Conservation (phyloP, 2,888 invertebrate species). For the Yponomeuta malinellus region DNA sequence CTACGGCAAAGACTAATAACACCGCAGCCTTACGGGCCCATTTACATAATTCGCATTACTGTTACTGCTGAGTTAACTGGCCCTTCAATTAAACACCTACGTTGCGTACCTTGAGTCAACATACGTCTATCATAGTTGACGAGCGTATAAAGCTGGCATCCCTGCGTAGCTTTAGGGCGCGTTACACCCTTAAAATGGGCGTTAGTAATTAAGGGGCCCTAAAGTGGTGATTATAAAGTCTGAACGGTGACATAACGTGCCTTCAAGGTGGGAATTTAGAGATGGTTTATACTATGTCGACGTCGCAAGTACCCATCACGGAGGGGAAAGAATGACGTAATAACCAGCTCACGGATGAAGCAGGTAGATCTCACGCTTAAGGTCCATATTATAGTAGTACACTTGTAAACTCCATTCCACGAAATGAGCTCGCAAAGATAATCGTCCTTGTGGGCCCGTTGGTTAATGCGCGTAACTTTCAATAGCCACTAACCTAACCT, state of each 20-base stretch:
- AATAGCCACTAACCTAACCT: too few relatives aligned
- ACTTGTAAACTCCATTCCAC: too few relatives aligned
- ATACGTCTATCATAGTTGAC: conserved; percentile 57
- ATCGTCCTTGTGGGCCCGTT: too few relatives aligned
- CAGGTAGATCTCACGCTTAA: background rate
- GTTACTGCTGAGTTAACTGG: conserved; percentile 20
- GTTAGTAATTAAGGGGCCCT: conserved; percentile 70
- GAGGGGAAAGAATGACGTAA: conserved; percentile 3
- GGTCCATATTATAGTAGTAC: too few relatives aligned
- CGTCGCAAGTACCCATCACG: background rate
- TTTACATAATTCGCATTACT: conserved; percentile 22
- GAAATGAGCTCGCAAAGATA: too few relatives aligned
- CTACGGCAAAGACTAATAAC: background rate
- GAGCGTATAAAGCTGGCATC: conserved; percentile 46
- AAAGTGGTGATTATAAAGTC: conserved; percentile 56
- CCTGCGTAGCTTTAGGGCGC: conserved; percentile 55
- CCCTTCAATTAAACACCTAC: conserved; percentile 19
- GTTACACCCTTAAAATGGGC: conserved; percentile 64
- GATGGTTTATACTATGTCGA: conserved; percentile 13
- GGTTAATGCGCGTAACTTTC: too few relatives aligned
- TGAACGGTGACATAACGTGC: conserved; percentile 20
- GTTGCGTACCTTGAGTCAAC: conserved; percentile 32
- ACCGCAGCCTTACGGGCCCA: conserved; percentile 8
- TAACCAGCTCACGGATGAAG: background rate
- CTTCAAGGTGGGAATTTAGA: conserved; percentile 20